phyloP scores from a whole-genome alignment of 1,140 invertebrate genomes.

The Neocloeon triangulifer region DNA sequence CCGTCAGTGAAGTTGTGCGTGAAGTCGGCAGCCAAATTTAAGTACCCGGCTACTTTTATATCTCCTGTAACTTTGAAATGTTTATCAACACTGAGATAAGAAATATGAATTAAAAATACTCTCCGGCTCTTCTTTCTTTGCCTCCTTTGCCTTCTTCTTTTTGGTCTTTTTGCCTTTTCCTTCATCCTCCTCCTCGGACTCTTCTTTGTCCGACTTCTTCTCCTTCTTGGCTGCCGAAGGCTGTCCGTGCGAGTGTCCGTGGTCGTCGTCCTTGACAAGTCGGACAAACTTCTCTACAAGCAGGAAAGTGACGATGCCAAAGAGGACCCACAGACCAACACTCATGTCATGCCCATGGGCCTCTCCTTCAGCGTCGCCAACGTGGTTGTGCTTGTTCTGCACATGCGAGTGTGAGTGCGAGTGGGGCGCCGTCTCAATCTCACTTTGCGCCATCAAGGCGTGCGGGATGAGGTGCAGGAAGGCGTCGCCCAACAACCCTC shows the following conservation, averaged over 20 bases:
- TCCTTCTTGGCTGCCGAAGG: conserved; percentile 11
- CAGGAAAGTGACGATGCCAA: conserved; percentile 79
- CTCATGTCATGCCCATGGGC: conserved; percentile 44
- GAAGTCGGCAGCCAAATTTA: conserved; percentile 88
- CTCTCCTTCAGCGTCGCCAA: conserved; percentile 25
- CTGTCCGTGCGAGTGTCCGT: conserved; percentile 24
- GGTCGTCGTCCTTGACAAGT: conserved; percentile 62
- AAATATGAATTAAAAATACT: no score
- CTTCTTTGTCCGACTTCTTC: conserved; percentile 10
- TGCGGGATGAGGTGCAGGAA: conserved; percentile 94
- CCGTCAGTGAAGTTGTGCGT: conserved; percentile 95
- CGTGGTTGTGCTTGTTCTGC: conserved; percentile 14
- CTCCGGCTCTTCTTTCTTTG: conserved; percentile 16
- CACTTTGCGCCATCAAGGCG: conserved; percentile 57
- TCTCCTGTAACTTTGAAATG: conserved; percentile 24
- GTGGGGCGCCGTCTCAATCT: no score
- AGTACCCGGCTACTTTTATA: conserved; percentile 79
- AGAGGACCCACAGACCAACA: conserved; percentile 73
- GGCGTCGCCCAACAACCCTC: conserved; percentile 84
- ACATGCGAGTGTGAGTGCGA: conserved; percentile 27
- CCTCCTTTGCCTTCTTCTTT: conserved; percentile 16
- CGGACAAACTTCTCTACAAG: conserved; percentile 83
- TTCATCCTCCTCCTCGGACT: conserved; percentile 10
- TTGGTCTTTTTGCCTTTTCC: conserved; percentile 18
- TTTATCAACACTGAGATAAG: no score